Base-by-base conservation (phyloP, 2,113 vertebrate species). In the Nyctibius bracteatus region DNA sequence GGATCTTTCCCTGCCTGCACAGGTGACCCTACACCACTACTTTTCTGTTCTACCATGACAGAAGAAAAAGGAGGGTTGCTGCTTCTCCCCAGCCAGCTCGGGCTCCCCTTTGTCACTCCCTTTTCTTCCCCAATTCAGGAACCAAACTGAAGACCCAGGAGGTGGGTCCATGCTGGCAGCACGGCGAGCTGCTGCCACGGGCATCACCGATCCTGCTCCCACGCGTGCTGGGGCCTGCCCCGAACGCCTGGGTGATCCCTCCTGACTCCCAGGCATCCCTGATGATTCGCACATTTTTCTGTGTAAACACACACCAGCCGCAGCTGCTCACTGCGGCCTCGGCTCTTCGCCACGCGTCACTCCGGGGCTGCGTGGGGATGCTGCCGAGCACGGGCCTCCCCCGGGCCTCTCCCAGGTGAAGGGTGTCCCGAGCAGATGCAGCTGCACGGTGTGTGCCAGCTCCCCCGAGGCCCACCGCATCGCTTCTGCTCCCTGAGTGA, bases 131-230 rank as follows among this genome's bases (percentile, higher is more conserved):
- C 0, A 0, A 14, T 28, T 5, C 47, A 63, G 37, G 46, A 73
- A 13, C 12, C 58, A 12, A 58, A 41, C 27, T 4, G 27, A 25
- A 43, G 25, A 15, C 33, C 52, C 57, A 7, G 37, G 47, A 67
- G 41, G 47, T 13, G 47, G 31, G 10, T 61, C 58, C 12, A 0
- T 2, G 28, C 20, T 52, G 44, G 37, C 20, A 58, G 62, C 22
- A 9, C 1, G 4, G 39, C 1, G 5, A 52, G 41, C 71, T 21
- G 37, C 30, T 33, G 21, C 72, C 8, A 1, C 3, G 1, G n/a
- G 10, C n/a, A 31, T 30, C 82, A 5, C 37, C 5, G 0, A 4
- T 19, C 39, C 72, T 14, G 57, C 44, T 83, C 41, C 63, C 65
- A 39, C 27, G 8, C 9, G 3, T 46, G n/a, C 81, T 4, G 2